These are phyloP conservation scores for Spinus pinus DNA, from an alignment of 2,797 vertebrate species.

Conservation along the genomic window DNA sequence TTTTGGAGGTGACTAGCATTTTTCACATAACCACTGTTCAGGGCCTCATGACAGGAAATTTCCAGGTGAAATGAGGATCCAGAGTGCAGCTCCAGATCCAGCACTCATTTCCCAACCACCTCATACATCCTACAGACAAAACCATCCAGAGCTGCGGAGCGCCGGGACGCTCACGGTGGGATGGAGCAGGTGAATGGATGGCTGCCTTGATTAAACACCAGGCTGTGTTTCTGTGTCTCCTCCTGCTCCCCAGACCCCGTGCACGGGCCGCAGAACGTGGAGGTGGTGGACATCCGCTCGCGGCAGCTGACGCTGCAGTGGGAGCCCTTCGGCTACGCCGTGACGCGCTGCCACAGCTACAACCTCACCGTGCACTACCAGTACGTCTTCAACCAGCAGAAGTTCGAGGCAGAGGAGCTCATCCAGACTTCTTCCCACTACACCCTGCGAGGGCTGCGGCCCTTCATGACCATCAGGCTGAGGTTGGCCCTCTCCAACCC, in stretches of 20 bases:
- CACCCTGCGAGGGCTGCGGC: conserved; percentile 88
- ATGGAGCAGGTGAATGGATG: fast-evolving
- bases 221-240: fast-evolving
- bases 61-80: not conserved
- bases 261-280: conserved; percentile 91
- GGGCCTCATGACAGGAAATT: fast-evolving
- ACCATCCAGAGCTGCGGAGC: not conserved
- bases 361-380: conserved; percentile 97
- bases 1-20: no score
- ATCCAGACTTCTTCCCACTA: conserved; percentile 95
- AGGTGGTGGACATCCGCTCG: conserved; percentile 93
- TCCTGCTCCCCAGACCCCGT: conserved; percentile 84
- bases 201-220: not conserved
- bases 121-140: not conserved
- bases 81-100: not conserved
- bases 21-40: not conserved
- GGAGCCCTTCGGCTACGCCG: conserved; percentile 93
- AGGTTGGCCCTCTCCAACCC: conserved; percentile 90
- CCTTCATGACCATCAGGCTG: conserved; percentile 90
- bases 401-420: conserved; percentile 89
- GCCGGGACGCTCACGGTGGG: fast-evolving
- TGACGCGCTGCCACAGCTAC: conserved; percentile 97
- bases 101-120: fast-evolving
- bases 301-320: conserved; percentile 95
- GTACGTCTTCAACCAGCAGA: conserved; percentile 92